Percentiles rank a stretch among this genome's conserved stretches.
These are phyloP conservation scores for Spicauda simplicius DNA, from an alignment of 2,888 invertebrate genomes.

Conservation along the genomic window DNA sequence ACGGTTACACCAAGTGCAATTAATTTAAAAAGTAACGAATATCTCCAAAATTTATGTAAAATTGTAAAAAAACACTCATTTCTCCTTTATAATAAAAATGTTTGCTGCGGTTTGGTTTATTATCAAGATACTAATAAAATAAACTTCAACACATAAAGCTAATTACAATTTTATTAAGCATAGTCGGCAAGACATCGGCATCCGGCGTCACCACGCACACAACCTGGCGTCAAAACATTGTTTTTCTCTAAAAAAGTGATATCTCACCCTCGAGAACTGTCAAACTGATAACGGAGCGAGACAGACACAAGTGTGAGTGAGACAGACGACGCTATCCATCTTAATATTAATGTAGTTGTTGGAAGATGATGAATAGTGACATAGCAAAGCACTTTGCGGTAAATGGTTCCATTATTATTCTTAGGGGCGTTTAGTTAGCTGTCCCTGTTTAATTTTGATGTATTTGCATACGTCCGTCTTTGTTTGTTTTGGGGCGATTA, in stretches of 20 bases:
- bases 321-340: constrained; percentile 66
- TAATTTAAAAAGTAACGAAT: no score
- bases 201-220: not conserved
- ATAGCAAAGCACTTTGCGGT: constrained; percentile 80
- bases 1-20: no score
- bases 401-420: constrained; percentile 74
- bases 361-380: constrained; percentile 76
- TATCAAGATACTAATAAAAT: no score
- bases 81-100: no score
- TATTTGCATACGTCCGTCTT: constrained; percentile 52
- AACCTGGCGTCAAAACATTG: constrained; percentile 28
- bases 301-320: constrained; percentile 47
- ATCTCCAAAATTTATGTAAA: no score
- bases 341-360: constrained; percentile 70
- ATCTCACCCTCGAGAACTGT: constrained; percentile 53
- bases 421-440: constrained; percentile 62
- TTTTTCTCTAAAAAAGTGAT: constrained; percentile 34
- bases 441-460: constrained; percentile 55
- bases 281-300: constrained; percentile 64
- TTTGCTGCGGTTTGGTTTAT: no score
- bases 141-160: no score
- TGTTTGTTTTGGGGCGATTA: constrained; percentile 36
- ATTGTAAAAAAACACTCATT: no score
- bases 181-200: constrained; percentile 1
- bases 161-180: not conserved